phyloP scores from a whole-genome alignment of 1,140 invertebrate species.

The Danaus melanippus region DNA sequence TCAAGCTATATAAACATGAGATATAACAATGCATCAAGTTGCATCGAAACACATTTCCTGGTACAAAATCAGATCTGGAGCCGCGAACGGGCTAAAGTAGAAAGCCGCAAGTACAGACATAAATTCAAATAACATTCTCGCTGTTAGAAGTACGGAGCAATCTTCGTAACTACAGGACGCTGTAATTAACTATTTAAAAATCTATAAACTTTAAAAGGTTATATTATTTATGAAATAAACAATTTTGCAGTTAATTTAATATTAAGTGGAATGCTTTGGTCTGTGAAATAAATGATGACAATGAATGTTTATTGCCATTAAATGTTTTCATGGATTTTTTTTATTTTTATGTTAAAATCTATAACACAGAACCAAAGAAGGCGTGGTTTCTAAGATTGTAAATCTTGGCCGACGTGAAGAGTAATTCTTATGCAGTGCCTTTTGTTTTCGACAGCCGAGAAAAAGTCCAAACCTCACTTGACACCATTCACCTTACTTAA shows the following conservation, averaged over 20 bases:
- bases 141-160: constrained; percentile 41
- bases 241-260: too few species aligned
- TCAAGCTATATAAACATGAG: neutral
- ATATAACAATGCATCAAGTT: constrained; percentile 1
- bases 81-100: constrained; percentile 28
- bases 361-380: neutral
- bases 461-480: constrained; percentile 58
- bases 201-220: too few species aligned
- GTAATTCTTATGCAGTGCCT: constrained; percentile 34
- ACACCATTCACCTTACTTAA: constrained; percentile 57
- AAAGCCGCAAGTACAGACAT: constrained; percentile 46
- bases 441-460: constrained; percentile 55
- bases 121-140: constrained; percentile 46
- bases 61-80: constrained; percentile 31
- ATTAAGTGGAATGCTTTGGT: too few species aligned
- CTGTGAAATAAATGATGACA: too few species aligned
- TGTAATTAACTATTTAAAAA: too few species aligned
- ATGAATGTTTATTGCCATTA: too few species aligned
- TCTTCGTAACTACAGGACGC: too few species aligned
- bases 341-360: neutral
- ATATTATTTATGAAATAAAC: too few species aligned
- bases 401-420: constrained; percentile 27
- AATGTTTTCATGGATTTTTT: neutral
- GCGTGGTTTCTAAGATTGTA: constrained; percentile 12
- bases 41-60: constrained; percentile 11